Base-by-base conservation (phyloP, 2,797 vertebrate species). In the Orientallactaga sibirica region DNA sequence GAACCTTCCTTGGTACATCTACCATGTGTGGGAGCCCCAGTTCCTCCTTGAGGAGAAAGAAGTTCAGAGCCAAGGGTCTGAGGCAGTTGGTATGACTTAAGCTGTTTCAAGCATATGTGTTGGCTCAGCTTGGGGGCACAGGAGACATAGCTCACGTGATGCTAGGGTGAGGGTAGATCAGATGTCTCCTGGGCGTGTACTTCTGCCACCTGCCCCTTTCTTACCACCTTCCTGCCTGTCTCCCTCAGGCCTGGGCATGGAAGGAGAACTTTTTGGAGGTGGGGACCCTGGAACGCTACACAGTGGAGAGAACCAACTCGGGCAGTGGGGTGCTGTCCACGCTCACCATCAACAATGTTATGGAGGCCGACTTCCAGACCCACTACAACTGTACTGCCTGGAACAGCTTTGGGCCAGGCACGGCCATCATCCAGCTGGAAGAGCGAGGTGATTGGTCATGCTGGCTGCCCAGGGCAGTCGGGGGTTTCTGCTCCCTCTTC, bases 381-480 rank as follows among this genome's bases (percentile, higher is more conserved):
- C 99, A 98, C 5, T 99, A 99, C 98, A 99, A 99, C 98, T 99
- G 99, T 98, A 99, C 99, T 0, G 99, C 99, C 94, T 99, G 99
- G 99, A 99, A 99, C 97, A 98, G 98, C 94, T 99, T 99, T 0
- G 99, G 99, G 4, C 99, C 99, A 0, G 99, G 99, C 12, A 99
- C 99, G 0, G 99, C 99, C 98, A 99, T 99, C 98, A 99, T 99
- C 97, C 99, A 99, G 10, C 98, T 99, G 77, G 98, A 99, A 77
- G 99, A 99, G 98, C 98, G 68, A 90, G 98, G 98, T 98, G 96
- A 33, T 77, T 1, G 66, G 37, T 19, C 3, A 4, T 4, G 1
- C 58, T 15, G 20, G 2, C 70, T 14, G 7, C 7, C 62, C n/a
- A 11, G 78, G 62, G 29, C 6, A 7, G 55, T 76, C 86, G 7